A percentile compares a stretch with the other conserved stretches of the same genome.
Evolutionary conservation across 1,140 invertebrate genomes (phyloP).

Genomic region (Drosophila santomea): DNA sequence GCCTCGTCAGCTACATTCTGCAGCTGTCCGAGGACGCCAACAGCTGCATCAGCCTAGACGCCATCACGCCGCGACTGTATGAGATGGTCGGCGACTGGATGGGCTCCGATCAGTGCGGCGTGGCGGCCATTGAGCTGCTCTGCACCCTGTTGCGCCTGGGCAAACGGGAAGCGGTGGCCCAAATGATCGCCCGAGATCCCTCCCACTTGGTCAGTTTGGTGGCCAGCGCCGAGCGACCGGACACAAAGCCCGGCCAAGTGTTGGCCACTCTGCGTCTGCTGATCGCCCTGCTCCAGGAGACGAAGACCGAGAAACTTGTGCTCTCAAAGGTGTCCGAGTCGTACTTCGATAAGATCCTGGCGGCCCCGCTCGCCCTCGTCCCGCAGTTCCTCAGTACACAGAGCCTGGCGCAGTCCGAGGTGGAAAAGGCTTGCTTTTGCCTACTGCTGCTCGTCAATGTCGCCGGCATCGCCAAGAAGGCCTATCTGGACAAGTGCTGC

Average conservation of each 20-base stretch:
- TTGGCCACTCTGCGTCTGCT: constrained; percentile 67
- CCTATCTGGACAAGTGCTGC: constrained; percentile 77
- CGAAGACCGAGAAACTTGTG: constrained; percentile 76
- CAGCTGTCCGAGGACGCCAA: constrained; percentile 47
- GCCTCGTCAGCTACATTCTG: constrained; percentile 61
- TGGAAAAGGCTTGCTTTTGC: constrained; percentile 76
- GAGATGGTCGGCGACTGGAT: constrained; percentile 70
- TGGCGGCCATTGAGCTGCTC: constrained; percentile 66
- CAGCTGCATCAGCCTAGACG: constrained; percentile 67
- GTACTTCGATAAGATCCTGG: constrained; percentile 80
- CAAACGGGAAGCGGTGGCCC: constrained; percentile 52
- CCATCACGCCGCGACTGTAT: constrained; percentile 66
- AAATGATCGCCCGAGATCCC: constrained; percentile 65
- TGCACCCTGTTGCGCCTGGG: constrained; percentile 50
- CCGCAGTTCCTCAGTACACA: constrained; percentile 58
- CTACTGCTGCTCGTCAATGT: constrained; percentile 74
- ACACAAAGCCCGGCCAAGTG: constrained; percentile 52
- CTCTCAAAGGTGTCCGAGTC: constrained; percentile 77
- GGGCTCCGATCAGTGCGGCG: constrained; percentile 66
- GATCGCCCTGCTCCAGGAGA: constrained; percentile 55
- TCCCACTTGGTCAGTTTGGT: constrained; percentile 57
- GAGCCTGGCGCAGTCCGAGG: constrained; percentile 51
- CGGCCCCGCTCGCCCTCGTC: constrained; percentile 45
- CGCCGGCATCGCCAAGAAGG: constrained; percentile 79
- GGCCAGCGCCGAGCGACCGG: constrained; percentile 58